Evolutionary conservation across 1,140 invertebrate genomes (phyloP).

Genomic region (Drosophila triauraria): DNA sequence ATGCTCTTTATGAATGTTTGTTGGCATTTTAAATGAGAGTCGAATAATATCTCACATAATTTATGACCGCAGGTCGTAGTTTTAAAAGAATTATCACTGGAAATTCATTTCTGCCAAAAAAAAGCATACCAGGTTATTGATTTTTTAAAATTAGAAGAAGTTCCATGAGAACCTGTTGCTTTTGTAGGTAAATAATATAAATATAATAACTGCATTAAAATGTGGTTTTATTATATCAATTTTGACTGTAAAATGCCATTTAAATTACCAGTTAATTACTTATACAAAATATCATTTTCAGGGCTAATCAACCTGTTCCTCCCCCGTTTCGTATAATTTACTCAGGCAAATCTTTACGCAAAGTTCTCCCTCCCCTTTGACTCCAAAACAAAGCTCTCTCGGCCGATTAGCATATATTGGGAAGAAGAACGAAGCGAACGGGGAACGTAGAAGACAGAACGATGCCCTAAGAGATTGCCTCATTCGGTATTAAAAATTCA

Average conservation of each 20-base stretch:
- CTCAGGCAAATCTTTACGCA: constrained; percentile 24
- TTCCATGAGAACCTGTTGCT: constrained; percentile 16
- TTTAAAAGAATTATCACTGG: background rate
- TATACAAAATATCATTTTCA: background rate
- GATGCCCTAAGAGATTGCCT: constrained; percentile 60
- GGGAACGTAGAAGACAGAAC: too few relatives aligned
- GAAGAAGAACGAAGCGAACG: background rate
- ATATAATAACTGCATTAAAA: too few relatives aligned
- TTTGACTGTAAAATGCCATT: background rate
- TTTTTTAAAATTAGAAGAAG: background rate
- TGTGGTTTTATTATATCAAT: too few relatives aligned
- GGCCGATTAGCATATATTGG: constrained; percentile 46
- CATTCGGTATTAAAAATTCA: constrained; percentile 76
- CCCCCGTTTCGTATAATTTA: constrained; percentile 26
- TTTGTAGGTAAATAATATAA: background rate
- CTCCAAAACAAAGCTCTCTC: constrained; percentile 19
- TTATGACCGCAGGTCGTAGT: constrained; percentile 4
- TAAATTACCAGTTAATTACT: background rate
- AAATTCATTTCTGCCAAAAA: constrained; percentile 14
- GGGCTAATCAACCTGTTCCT: background rate
- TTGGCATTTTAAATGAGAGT: constrained; percentile 47
- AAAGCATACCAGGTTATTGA: background rate
- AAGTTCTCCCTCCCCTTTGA: constrained; percentile 28
- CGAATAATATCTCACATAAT: constrained; percentile 9
- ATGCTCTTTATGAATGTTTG: constrained; percentile 69